phyloP scores from a whole-genome alignment of 2,888 invertebrate species.

The Furcula furcula region DNA sequence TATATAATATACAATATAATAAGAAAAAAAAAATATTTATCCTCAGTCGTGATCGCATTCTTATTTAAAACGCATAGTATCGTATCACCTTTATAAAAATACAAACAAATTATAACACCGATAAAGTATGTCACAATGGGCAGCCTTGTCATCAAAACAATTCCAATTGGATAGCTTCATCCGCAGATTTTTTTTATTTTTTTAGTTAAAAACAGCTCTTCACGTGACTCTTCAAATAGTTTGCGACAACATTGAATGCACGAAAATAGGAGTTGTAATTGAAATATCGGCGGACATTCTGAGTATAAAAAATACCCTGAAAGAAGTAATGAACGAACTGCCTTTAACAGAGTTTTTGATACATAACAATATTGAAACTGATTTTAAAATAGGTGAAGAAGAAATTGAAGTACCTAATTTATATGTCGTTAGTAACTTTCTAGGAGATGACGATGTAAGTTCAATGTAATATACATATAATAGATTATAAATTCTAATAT shows the following conservation, averaged over 20 bases:
- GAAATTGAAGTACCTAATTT: conserved; percentile 7
- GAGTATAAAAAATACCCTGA: not conserved
- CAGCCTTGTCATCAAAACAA: too few relatives aligned
- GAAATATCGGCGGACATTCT: not conserved
- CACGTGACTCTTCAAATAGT: conserved; percentile 47
- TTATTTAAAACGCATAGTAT: too few relatives aligned
- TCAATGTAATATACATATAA: not conserved
- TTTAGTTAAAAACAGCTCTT: conserved; percentile 41
- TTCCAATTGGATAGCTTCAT: too few relatives aligned
- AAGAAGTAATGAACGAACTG: not conserved
- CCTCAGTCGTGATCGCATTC: too few relatives aligned
- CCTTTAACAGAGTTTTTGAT: not conserved
- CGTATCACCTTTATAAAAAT: too few relatives aligned
- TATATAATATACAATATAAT: too few relatives aligned
- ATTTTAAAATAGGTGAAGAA: not conserved
- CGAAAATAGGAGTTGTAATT: conserved; percentile 24
- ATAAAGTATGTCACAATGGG: too few relatives aligned
- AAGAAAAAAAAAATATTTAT: too few relatives aligned
- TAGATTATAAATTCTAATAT: not conserved
- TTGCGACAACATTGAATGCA: conserved; percentile 32
- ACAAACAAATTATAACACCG: too few relatives aligned
- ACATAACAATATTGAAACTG: not conserved
- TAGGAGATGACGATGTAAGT: conserved; percentile 41
- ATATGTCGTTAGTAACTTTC: conserved; percentile 35
- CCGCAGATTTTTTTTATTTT: conserved; percentile 10